These are phyloP conservation scores for Liopterus haemorrhoidalis DNA, from an alignment of 2,888 invertebrate species.

Conservation along the genomic window DNA sequence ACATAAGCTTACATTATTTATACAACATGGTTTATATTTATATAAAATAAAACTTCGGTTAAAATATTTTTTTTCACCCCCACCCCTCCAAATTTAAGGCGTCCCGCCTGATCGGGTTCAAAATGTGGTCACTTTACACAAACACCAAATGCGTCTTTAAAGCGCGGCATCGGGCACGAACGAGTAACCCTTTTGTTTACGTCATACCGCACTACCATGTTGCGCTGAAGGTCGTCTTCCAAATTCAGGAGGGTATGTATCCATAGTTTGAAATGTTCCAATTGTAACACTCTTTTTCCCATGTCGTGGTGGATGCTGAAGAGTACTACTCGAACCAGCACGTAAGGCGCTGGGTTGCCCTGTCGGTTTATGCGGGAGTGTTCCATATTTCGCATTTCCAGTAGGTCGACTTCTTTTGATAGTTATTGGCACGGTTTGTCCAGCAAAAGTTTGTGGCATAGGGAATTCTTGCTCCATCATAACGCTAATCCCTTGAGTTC, in stretches of 20 bases:
- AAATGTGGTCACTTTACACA: too few relatives aligned
- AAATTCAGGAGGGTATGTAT: conserved; percentile 22
- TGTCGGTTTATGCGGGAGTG: conserved; percentile 32
- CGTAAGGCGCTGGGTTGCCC: conserved; percentile 37
- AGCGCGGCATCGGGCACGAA: too few relatives aligned
- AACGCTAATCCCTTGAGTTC: conserved; percentile 33
- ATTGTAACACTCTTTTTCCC: conserved; percentile 44
- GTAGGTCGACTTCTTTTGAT: conserved; percentile 39
- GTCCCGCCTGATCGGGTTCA: too few relatives aligned
- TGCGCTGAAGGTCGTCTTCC: too few relatives aligned
- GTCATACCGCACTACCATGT: too few relatives aligned
- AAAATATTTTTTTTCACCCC: too few relatives aligned
- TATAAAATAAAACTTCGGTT: too few relatives aligned
- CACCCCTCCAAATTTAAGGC: too few relatives aligned
- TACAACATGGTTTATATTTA: too few relatives aligned
- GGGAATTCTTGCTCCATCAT: conserved; percentile 36
- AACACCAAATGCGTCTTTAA: too few relatives aligned
- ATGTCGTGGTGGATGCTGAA: conserved; percentile 41
- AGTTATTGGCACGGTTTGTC: conserved; percentile 47
- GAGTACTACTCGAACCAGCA: conserved; percentile 41
- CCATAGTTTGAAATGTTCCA: conserved; percentile 44
- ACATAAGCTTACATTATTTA: too few relatives aligned
- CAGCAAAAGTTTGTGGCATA: conserved; percentile 38
- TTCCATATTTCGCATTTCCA: conserved; percentile 26
- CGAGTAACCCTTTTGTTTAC: too few relatives aligned